Evolutionary conservation across 53 echinoderm and acorn worm species (phyloP).

Genomic region (Henricia sp.): DNA sequence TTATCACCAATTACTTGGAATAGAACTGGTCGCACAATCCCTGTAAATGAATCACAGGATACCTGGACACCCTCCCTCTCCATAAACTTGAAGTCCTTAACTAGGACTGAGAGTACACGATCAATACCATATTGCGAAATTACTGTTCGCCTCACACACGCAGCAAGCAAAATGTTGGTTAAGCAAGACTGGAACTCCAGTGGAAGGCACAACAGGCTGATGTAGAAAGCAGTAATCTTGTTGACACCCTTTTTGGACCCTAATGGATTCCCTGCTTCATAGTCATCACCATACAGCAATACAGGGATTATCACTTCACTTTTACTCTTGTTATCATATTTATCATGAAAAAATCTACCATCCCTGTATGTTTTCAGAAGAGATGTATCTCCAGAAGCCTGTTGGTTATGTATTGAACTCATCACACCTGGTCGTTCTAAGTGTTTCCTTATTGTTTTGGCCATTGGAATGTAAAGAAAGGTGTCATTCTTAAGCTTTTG

Average conservation of each 20-base stretch:
- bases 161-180: slow-evolving; percentile 61
- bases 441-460: slow-evolving; percentile 39
- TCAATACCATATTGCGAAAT: slow-evolving; percentile 62
- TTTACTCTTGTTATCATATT: slow-evolving; percentile 10
- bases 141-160: slow-evolving; percentile 34
- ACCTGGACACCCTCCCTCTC: slow-evolving; percentile 12
- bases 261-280: slow-evolving; percentile 64
- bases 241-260: slow-evolving; percentile 62
- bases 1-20: slow-evolving; percentile 67
- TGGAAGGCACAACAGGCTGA: slow-evolving; percentile 42
- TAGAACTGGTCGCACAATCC: slow-evolving; percentile 41
- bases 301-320: slow-evolving; percentile 35
- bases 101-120: slow-evolving; percentile 19
- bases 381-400: slow-evolving; percentile 21
- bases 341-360: slow-evolving; percentile 57
- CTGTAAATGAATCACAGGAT: slow-evolving; percentile 34
- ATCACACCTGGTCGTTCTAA: slow-evolving; percentile 62
- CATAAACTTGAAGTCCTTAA: slow-evolving; percentile 25
- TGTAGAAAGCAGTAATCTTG: slow-evolving; percentile 59
- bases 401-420: slow-evolving; percentile 45
- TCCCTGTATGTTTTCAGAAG: slow-evolving; percentile 56
- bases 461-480: slow-evolving; percentile 57
- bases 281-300: slow-evolving; percentile 66
- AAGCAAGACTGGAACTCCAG: slow-evolving; percentile 49
- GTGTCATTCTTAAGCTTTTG: slow-evolving; percentile 47